Evolutionary conservation across 2,888 invertebrate species (phyloP), one percentile per base, ranked within the genome.

Genomic region (Hydroisotoma schaefferi): DNA sequence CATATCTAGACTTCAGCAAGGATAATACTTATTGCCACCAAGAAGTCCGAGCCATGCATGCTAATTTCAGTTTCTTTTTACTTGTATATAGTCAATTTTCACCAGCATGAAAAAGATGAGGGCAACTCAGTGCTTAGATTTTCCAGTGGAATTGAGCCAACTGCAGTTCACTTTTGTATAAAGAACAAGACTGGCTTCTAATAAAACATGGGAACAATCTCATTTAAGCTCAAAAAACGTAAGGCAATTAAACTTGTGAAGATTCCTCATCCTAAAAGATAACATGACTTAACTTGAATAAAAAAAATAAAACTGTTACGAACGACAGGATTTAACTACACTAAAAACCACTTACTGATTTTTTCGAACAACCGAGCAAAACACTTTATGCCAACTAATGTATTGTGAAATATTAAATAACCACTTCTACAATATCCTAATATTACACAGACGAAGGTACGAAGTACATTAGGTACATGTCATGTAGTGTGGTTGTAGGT

Each of bases 21-120:
- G 8, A 33, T 33, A 10, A 33, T 33, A n/a, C 15, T 33, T 15
- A 33, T 6, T 15, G 33, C 6, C 6, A 33, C 8, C 33, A 10
- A 33, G 33, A 33, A 33, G 33, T 6, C 6, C 8, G 33, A 33
- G 33, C n/a, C n/a, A 33, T 33, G 33, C 33, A 33, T 15, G 43
- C n/a, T n/a, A 10, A 43, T 43, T 43, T 43, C 43, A 6, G 6
- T 43, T 43, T 43, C 43, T 43, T 43, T 43, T 43, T 43, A 43
- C 8, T 5, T 43, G 12, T 18, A n/a, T 6, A 43, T 10, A 43
- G 18, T 15, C 43, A 18, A 43, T 43, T 43, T 18, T 18, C n/a
- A 43, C 12, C 43, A 20, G 12, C 43, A 43, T 43, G 8, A 43
- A 43, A 33, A 43, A 43, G 43, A 43, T 5, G 18, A 43, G 43